Conservation (phyloP, 2,113 vertebrate species). For the Coptodon rendalli region DNA sequence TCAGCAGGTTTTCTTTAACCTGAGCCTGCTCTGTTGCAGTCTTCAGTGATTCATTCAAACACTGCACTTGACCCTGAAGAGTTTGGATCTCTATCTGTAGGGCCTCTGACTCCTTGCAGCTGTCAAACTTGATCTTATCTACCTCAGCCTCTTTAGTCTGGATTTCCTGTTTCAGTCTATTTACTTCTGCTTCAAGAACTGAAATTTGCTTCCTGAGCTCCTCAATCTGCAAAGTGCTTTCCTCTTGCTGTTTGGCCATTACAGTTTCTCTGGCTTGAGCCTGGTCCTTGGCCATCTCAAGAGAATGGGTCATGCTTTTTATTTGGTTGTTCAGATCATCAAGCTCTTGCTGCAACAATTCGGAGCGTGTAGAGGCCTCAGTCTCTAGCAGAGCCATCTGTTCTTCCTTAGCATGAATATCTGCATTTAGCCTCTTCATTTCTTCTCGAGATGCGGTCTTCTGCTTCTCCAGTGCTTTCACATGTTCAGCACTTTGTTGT, state of each 20-base stretch:
- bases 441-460: constrained; percentile 23
- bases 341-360: background rate
- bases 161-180: background rate
- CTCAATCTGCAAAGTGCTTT: background rate
- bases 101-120: background rate
- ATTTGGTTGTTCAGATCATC: constrained; percentile 44
- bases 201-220: background rate
- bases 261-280: background rate
- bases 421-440: constrained; percentile 9
- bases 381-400: background rate
- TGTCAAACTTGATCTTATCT: background rate
- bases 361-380: background rate
- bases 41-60: constrained; percentile 9
- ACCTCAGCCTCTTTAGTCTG: background rate
- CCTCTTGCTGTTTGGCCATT: background rate
- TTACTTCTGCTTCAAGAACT: background rate
- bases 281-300: background rate
- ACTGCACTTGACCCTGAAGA: background rate
- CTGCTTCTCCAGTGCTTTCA: background rate
- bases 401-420: constrained; percentile 23
- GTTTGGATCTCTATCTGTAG: constrained; percentile 22
- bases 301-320: constrained; percentile 5
- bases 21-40: constrained; percentile 26
- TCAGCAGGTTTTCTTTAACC: constrained; percentile 27
- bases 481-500: background rate